These are phyloP conservation scores for Parasteatoda tepidariorum DNA, from an alignment of 1,140 invertebrate species.

Conservation along the genomic window DNA sequence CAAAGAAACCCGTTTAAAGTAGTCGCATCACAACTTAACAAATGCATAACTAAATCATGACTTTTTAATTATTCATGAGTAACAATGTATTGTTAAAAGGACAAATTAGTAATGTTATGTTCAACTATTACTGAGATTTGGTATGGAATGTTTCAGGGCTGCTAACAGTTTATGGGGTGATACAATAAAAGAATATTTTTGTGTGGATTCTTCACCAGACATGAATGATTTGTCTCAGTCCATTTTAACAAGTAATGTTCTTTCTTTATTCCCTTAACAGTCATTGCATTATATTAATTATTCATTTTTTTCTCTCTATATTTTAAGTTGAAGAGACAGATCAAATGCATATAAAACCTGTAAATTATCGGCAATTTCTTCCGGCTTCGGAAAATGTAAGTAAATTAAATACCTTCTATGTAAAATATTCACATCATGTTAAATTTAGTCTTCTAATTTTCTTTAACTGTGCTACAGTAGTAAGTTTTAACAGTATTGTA, in stretches of 20 bases:
- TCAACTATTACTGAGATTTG: too few species aligned
- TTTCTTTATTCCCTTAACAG: background rate
- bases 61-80: too few species aligned
- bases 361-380: conserved; percentile 84
- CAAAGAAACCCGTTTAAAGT: too few species aligned
- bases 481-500: too few species aligned
- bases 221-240: conserved; percentile 84
- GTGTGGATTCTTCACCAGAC: conserved; percentile 80
- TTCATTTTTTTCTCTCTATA: background rate
- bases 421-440: too few species aligned
- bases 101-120: too few species aligned
- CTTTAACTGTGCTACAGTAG: too few species aligned
- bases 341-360: conserved; percentile 70
- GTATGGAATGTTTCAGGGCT: conserved; percentile 78
- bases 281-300: background rate
- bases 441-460: too few species aligned
- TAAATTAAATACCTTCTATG: too few species aligned
- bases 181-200: conserved; percentile 82
- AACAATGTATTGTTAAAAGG: too few species aligned
- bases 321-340: conserved; percentile 70
- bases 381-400: conserved; percentile 75
- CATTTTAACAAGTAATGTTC: conserved; percentile 75
- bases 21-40: too few species aligned
- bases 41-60: too few species aligned
- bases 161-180: conserved; percentile 78